Conservation (phyloP, 2,113 vertebrate species). For the Pangasianodon gigas region DNA sequence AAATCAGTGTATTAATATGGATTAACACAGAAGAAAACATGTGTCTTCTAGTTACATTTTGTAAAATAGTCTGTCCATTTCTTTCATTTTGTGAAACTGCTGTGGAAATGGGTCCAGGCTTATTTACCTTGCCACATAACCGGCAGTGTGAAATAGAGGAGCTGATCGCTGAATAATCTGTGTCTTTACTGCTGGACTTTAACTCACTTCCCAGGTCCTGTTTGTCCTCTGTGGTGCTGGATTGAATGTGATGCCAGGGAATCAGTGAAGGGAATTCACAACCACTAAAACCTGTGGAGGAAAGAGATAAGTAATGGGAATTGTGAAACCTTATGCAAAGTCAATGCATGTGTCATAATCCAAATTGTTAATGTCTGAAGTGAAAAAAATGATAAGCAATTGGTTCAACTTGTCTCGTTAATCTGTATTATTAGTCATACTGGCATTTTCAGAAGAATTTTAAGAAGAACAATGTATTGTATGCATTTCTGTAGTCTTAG, state of each 20-base stretch:
- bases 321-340: not conserved
- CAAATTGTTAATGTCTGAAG: not conserved
- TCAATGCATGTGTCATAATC: not conserved
- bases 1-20: not conserved
- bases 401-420: not conserved
- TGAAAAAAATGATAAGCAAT: not conserved
- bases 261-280: slow-evolving; percentile 18
- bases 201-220: slow-evolving; percentile 10
- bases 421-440: not conserved
- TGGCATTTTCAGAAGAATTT: not conserved
- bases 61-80: not conserved
- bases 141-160: slow-evolving; percentile 57
- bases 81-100: not conserved
- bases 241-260: slow-evolving; percentile 33
- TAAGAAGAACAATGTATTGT: not conserved
- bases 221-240: slow-evolving; percentile 40
- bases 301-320: not conserved
- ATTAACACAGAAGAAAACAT: not conserved
- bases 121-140: slow-evolving; percentile 65
- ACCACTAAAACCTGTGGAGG: slow-evolving; percentile 22
- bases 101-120: not conserved
- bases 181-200: slow-evolving; percentile 48
- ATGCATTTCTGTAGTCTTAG: not conserved
- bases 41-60: not conserved
- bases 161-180: slow-evolving; percentile 49